Base-by-base conservation (phyloP, 2,113 vertebrate genomes). In the Sapayoa aenigma region DNA sequence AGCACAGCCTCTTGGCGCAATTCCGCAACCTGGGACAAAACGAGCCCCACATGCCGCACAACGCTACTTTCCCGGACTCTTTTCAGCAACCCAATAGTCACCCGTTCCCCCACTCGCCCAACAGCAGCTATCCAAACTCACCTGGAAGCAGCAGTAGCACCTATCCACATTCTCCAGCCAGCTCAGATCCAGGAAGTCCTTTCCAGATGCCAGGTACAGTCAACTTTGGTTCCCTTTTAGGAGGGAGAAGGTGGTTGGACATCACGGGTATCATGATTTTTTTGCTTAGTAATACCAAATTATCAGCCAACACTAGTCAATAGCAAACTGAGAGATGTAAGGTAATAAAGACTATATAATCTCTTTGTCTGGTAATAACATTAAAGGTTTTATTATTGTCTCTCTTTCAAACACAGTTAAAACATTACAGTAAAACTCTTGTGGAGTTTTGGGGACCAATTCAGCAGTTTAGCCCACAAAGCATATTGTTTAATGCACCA, bases 21-120 rank as follows among this genome's bases (percentile, higher is more conserved):
- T 99, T 99, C 97, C 99, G 99, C 88, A 99, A 99, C 97, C 97
- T 99, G 74, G 98, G 99, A 31, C 99, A 99, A 75, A 99, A 98
- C 0, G 99, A 99, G 97, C 99, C 99, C 9, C 99, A 99, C 97
- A 99, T 99, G 99, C 99, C 99, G 1, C 99, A 99, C 97, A 99
- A 99, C 4, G 99, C 99, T 92, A 99, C 99, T 69, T 99, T 99
- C 91, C 99, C 99, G 3, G 99, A 99, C 90, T 98, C 98, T 46
- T 99, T 99, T 95, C 97, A 98, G 94, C 99, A 99, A 67, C 87
- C 98, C 96, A 98, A 94, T 95, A 97, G 98, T 94, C 98, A 99
- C 90, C 95, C 98, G 0, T 98, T 99, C 89, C 97, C 98, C 31
- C 98, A 98, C 66, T 99, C 99, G 0, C 99, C 99, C 72, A 97